These are phyloP conservation scores for Proisotoma minuta DNA, from an alignment of 2,888 invertebrate genomes.

Conservation along the genomic window DNA sequence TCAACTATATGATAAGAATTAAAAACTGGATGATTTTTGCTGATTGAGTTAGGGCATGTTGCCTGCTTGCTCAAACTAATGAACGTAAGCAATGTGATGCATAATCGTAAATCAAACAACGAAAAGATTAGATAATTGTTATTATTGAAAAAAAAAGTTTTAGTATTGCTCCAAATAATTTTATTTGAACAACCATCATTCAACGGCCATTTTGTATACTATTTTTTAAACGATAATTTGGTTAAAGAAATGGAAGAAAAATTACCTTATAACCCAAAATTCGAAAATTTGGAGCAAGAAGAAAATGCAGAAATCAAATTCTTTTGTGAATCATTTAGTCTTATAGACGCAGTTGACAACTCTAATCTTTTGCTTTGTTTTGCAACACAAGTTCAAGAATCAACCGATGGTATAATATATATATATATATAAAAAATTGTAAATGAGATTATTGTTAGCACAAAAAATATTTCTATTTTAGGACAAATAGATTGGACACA, in stretches of 20 bases:
- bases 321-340: conserved; percentile 23
- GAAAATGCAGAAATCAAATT: conserved; percentile 19
- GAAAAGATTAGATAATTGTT: not conserved
- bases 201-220: too few relatives aligned
- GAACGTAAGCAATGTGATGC: too few relatives aligned
- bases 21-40: not conserved
- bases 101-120: not conserved
- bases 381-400: not conserved
- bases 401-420: conserved; percentile 11
- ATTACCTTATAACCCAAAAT: conserved; percentile 8
- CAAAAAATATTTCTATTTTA: not conserved
- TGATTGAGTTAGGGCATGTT: not conserved
- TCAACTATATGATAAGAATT: too few relatives aligned
- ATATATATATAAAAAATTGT: too few relatives aligned
- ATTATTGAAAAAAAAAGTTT: too few relatives aligned
- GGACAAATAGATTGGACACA: conserved; percentile 1
- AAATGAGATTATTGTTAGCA: too few relatives aligned
- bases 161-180: too few relatives aligned
- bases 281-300: conserved; percentile 5
- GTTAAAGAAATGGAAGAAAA: not conserved
- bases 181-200: too few relatives aligned
- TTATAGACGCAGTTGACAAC: conserved; percentile 18
- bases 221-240: too few relatives aligned
- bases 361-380: conserved; percentile 9
- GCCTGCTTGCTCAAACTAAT: too few relatives aligned